A percentile compares a stretch with the other conserved stretches of the same genome.
These are phyloP conservation scores for Pteronura brasiliensis DNA, from an alignment of 2,113 vertebrate genomes.

Conservation along the genomic window DNA sequence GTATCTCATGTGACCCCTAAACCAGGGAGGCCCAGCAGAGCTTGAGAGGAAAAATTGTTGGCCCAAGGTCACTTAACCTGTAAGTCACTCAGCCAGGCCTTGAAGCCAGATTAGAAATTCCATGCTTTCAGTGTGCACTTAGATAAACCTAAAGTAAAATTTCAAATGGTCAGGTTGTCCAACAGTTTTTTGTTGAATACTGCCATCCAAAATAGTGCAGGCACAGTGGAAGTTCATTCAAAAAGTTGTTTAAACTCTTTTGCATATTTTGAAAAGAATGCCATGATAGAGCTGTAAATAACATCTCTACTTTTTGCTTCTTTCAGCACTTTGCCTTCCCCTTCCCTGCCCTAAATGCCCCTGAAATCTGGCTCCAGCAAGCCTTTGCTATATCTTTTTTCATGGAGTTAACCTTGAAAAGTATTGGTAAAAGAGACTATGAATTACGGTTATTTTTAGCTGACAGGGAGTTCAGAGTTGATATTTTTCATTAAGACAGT, in stretches of 20 bases:
- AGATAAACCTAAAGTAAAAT: neutral
- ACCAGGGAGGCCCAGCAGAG: neutral
- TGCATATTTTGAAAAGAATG: conserved; percentile 33
- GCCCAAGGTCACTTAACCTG: neutral
- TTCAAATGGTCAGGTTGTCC: neutral
- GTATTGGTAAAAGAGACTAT: conserved; percentile 17
- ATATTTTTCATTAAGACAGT: conserved; percentile 50
- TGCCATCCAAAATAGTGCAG: neutral
- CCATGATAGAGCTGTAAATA: conserved; percentile 22
- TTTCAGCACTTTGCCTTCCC: conserved; percentile 11
- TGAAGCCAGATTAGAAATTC: neutral
- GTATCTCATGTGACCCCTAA: neutral
- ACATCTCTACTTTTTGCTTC: neutral
- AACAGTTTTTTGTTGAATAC: conserved; percentile 1
- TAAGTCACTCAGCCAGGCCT: neutral
- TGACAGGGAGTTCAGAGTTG: conserved; percentile 29
- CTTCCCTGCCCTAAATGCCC: neutral
- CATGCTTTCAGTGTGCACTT: neutral
- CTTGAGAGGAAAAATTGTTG: neutral
- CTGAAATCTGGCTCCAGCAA: conserved; percentile 33
- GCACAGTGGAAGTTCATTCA: conserved; percentile 4
- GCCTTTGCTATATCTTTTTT: conserved; percentile 28
- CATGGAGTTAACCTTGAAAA: conserved; percentile 65
- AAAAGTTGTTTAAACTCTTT: neutral
- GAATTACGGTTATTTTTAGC: conserved; percentile 71